Evolutionary conservation across 2,113 vertebrate genomes (phyloP), one percentile per base, ranked within the genome.

Genomic region (Tapirus terrestris): DNA sequence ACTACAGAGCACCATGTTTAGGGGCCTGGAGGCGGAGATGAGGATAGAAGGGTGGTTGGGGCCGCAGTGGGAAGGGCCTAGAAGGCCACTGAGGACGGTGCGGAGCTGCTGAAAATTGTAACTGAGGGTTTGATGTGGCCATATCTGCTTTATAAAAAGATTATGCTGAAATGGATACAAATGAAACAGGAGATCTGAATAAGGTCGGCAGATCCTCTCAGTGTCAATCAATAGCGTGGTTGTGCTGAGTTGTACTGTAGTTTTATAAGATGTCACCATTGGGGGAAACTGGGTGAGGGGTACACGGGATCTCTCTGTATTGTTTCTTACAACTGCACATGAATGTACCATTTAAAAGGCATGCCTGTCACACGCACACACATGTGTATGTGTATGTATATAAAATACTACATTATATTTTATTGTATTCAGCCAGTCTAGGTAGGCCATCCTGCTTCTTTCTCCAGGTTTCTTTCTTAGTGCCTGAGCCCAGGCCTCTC

Each of bases 331-430:
- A 67, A 3, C 39, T 80, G 53, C 10, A 5, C 1, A 11, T 92
- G 58, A 73, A 31, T 20, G 12, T 13, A 2, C 16, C 6, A 3
- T 20, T 20, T 43, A 12, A n/a, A 48, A 45, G 23, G 48, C n/a
- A 5, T 4, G 45, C 45, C 23, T 33, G 0, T 58, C 3, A 2
- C 23, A 21, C 33, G 10, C 2, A 0, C 33, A 16, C 4, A 0
- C 29, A 0, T 60, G 23, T 53, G 51, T 53, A 16, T 53, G 51
- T 53, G 51, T 53, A 53, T 45, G 5, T 5, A 20, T 10, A 18
- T 61, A 14, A 77, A 43, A 68, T 13, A 12, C 61, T n/a, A 36
- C 4, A 11, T 8, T 7, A 60, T 20, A 18, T 39, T 29, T 58
- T 29, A 4, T 51, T 48, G 0, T 31, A 0, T 5, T 61, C 72